Percentiles rank a stretch among this genome's conserved stretches.
Evolutionary conservation across 2,888 invertebrate species (phyloP).

Genomic region (Cryptophagus acutangulus): DNA sequence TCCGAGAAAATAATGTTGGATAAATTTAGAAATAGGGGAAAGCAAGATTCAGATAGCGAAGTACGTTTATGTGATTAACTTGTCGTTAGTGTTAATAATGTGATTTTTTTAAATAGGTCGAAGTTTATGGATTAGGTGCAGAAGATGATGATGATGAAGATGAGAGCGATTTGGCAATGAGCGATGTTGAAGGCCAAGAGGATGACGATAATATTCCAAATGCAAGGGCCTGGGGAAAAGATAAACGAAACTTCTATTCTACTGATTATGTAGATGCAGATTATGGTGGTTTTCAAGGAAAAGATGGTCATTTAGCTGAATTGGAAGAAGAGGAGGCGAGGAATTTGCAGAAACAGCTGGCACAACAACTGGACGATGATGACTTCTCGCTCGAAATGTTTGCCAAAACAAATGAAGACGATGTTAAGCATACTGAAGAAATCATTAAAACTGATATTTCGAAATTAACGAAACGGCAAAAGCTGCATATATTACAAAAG

Average conservation of each 20-base stretch:
- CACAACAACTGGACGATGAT: slow-evolving; percentile 72
- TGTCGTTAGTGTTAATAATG: slow-evolving; percentile 1
- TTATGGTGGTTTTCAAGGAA: slow-evolving; percentile 62
- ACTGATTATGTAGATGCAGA: slow-evolving; percentile 88
- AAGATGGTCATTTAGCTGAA: slow-evolving; percentile 68
- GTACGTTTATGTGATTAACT: slow-evolving; percentile 21
- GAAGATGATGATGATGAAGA: slow-evolving; percentile 48
- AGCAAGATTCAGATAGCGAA: slow-evolving; percentile 50
- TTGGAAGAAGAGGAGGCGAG: slow-evolving; percentile 81
- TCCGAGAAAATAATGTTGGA: slow-evolving; percentile 59
- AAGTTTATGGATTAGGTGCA: slow-evolving; percentile 56
- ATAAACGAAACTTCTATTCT: slow-evolving; percentile 72
- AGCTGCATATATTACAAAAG: slow-evolving; percentile 69
- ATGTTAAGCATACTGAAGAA: slow-evolving; percentile 48
- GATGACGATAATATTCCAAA: slow-evolving; percentile 68
- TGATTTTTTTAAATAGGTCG: slow-evolving; percentile 45
- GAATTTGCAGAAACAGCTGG: slow-evolving; percentile 70
- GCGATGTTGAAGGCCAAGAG: slow-evolving; percentile 73
- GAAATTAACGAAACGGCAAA: slow-evolving; percentile 70
- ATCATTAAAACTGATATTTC: slow-evolving; percentile 71
- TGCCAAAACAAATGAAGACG: slow-evolving; percentile 36
- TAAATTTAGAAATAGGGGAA: slow-evolving; percentile 55
- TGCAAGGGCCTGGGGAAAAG: slow-evolving; percentile 83
- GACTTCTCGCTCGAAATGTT: slow-evolving; percentile 62
- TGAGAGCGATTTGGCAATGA: slow-evolving; percentile 55